These are phyloP conservation scores for Drosophila infuscata DNA, from an alignment of 2,888 invertebrate genomes.

Conservation along the genomic window DNA sequence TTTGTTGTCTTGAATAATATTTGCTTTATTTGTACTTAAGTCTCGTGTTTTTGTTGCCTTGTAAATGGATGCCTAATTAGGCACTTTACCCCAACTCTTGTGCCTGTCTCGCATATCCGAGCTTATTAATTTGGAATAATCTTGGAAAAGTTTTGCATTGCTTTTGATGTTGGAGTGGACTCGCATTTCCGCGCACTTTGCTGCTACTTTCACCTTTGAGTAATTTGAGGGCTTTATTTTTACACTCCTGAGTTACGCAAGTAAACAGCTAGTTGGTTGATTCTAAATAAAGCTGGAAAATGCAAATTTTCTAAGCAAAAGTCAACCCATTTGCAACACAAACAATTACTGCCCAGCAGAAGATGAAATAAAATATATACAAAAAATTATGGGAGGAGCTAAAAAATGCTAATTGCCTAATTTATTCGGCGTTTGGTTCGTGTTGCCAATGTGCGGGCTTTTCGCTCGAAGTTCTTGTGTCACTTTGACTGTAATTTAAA, in stretches of 20 bases:
- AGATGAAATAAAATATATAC: slow-evolving; percentile 14
- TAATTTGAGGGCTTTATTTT: slow-evolving; percentile 27
- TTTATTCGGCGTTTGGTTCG: slow-evolving; percentile 54
- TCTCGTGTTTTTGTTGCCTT: background rate
- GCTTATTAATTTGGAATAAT: slow-evolving; percentile 37
- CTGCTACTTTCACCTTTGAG: slow-evolving; percentile 30
- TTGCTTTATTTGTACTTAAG: slow-evolving; percentile 4
- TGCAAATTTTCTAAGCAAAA: slow-evolving; percentile 45
- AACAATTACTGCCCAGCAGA: slow-evolving; percentile 40
- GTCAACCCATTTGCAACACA: slow-evolving; percentile 42
- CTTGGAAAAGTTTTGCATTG: slow-evolving; percentile 22
- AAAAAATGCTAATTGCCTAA: slow-evolving; percentile 74
- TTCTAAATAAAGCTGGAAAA: slow-evolving; percentile 37
- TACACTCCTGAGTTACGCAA: background rate
- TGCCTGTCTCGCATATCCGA: slow-evolving; percentile 1
- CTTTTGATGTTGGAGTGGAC: slow-evolving; percentile 48
- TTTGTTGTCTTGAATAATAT: slow-evolving; percentile 1
- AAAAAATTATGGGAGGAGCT: background rate
- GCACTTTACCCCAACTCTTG: background rate
- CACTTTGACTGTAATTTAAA: slow-evolving; percentile 50
- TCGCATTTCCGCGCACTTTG: slow-evolving; percentile 32
- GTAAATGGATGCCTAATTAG: slow-evolving; percentile 31
- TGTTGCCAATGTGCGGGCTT: slow-evolving; percentile 31
- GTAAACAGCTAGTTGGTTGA: slow-evolving; percentile 49
- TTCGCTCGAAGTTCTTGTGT: slow-evolving; percentile 38